Conservation (phyloP, 2,888 invertebrate species). For the Sarcophaga variegata region DNA sequence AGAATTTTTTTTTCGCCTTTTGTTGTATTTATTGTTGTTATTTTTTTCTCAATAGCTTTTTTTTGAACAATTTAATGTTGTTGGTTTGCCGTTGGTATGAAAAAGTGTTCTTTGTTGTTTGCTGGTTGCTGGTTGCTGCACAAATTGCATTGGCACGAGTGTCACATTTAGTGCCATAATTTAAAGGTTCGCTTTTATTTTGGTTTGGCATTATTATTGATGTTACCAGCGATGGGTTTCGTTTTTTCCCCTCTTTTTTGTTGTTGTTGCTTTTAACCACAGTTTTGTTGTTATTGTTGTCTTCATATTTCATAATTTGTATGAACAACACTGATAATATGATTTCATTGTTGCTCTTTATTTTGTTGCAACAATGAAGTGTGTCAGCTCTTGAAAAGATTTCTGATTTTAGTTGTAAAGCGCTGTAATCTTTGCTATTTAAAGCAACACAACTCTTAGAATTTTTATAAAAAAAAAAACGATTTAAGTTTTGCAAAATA, state of each 20-base stretch:
- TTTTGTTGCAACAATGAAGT: constrained; percentile 1
- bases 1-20: constrained; percentile 31
- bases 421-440: neutral
- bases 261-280: constrained; percentile 4
- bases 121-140: constrained; percentile 30
- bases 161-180: constrained; percentile 62
- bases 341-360: constrained; percentile 5
- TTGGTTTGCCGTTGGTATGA: constrained; percentile 26
- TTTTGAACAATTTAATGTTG: constrained; percentile 27
- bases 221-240: constrained; percentile 28
- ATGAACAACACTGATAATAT: constrained; percentile 1
- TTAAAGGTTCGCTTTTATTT: constrained; percentile 31
- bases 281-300: constrained; percentile 5
- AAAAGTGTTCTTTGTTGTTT: constrained; percentile 44
- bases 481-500: no score
- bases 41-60: constrained; percentile 29
- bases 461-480: no score
- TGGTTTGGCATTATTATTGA: constrained; percentile 30
- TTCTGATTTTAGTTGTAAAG: neutral
- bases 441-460: no score
- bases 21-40: constrained; percentile 8
- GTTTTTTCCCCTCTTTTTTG: neutral
- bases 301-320: neutral
- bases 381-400: neutral
- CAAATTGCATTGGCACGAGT: constrained; percentile 70